Percentiles rank a stretch among this genome's conserved stretches.
Evolutionary conservation across 2,113 vertebrate species (phyloP).

Genomic region (Acanthisitta chloris): DNA sequence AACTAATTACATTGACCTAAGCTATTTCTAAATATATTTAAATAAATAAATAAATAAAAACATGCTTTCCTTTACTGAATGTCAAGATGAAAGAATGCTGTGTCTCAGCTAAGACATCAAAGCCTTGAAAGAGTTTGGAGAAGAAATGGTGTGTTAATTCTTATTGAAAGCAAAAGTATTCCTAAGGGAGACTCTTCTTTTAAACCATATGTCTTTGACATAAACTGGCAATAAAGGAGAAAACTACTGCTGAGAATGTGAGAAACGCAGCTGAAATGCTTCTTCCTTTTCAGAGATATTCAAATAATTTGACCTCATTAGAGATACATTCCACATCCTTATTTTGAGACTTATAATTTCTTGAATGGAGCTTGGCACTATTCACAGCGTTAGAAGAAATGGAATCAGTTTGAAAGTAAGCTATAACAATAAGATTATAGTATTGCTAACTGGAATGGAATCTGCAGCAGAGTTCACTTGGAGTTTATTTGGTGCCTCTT

Average conservation of each 20-base stretch:
- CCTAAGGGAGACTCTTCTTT: constrained; percentile 10
- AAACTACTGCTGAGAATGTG: constrained; percentile 6
- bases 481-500: background rate
- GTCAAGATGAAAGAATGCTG: constrained; percentile 42
- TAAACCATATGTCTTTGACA: constrained; percentile 34
- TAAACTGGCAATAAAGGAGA: constrained; percentile 39
- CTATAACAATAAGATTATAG: background rate
- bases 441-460: background rate
- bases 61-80: background rate
- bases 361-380: background rate
- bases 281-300: background rate
- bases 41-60: background rate
- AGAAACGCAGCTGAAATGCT: constrained; percentile 14
- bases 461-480: background rate
- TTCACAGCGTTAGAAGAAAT: background rate
- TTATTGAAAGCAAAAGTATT: constrained; percentile 50
- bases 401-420: background rate
- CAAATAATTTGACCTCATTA: constrained; percentile 18
- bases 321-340: background rate
- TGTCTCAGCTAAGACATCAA: constrained; percentile 42
- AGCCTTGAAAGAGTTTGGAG: constrained; percentile 27
- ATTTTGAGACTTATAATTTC: constrained; percentile 6
- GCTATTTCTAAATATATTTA: constrained; percentile 8
- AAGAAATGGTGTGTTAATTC: constrained; percentile 51
- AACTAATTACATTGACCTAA: constrained; percentile 14